Percentiles rank a stretch among this genome's conserved stretches.
Conservation (phyloP, 2,888 invertebrate genomes). For the Entomobrya proxima region DNA sequence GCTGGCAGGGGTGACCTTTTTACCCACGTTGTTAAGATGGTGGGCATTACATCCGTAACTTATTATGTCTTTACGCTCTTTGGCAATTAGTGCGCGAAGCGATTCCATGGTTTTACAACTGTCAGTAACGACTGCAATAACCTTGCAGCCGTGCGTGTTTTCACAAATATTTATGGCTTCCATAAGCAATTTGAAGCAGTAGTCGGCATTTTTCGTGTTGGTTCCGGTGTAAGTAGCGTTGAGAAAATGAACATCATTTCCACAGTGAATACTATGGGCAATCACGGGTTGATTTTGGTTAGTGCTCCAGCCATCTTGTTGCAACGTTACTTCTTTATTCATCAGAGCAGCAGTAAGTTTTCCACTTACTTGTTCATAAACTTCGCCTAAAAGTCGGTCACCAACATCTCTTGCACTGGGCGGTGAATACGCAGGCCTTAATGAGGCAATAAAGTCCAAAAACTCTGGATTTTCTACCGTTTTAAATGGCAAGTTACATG, state of each 20-base stretch:
- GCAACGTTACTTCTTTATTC: conserved; percentile 35
- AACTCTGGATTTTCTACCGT: conserved; percentile 56
- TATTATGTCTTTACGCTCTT: not conserved
- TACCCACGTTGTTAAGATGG: conserved; percentile 50
- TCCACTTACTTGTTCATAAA: conserved; percentile 33
- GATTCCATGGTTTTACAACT: conserved; percentile 52
- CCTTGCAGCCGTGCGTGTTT: not conserved
- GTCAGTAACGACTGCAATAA: conserved; percentile 62
- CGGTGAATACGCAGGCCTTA: conserved; percentile 42
- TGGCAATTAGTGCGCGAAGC: not conserved
- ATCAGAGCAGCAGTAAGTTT: not conserved
- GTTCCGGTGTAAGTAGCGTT: not conserved
- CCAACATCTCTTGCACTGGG: conserved; percentile 36
- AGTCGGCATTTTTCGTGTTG: conserved; percentile 16
- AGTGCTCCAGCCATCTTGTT: conserved; percentile 66
- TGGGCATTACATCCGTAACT: conserved; percentile 57
- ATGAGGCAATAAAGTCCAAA: not conserved
- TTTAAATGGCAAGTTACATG: conserved; percentile 47
- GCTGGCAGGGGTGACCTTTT: conserved; percentile 5
- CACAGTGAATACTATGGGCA: conserved; percentile 42
- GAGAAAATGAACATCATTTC: conserved; percentile 22
- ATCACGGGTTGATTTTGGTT: conserved; percentile 50
- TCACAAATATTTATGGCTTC: conserved; percentile 9
- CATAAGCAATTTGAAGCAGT: conserved; percentile 29
- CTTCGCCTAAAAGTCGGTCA: conserved; percentile 18